Evolutionary conservation across 2,888 invertebrate species (phyloP), one percentile per base, ranked within the genome.

Genomic region (Amblyjoppa proteus): DNA sequence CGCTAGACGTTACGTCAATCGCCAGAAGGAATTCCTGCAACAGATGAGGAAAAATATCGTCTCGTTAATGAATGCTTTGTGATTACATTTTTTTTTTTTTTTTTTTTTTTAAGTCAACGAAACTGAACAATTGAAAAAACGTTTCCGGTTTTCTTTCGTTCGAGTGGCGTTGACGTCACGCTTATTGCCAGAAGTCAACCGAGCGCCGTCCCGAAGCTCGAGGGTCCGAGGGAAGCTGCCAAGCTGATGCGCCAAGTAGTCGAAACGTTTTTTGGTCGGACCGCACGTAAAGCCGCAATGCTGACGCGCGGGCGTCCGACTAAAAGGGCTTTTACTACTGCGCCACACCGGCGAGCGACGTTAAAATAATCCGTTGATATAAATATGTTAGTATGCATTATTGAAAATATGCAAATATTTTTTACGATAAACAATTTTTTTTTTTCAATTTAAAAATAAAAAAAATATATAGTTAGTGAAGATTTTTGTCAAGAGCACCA

Each of bases 1-100:
- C 99, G 93, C 98, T 98, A 90, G 98, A 98, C 90, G 99, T 99
- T 81, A 99, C 99, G 95, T 99, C 99, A 94, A 99, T 99, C 93
- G 99, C 99, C 94, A 99, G 96, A 93, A 99, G 96, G 95, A 99
- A 99, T 96, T 99, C 99, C 98, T 98, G 96, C 74, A 95, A 96
- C 95, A 95, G 58, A 28, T 4, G n/a, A 94, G 94, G 88, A 70
- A 88, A 77, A 68, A 28, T 61, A 4, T 9, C 13, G 16, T 20
- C 16, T 56, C n/a, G 31, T 38, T 20, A 38, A 76, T 45, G 6
- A 49, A 20, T 28, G 11, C 4, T 28, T 49, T 25, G 31, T 25
- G 28, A 61, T 25, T 9, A 56, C 56, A 20, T 20, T 20, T 20
- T 20, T 20, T 20, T 20, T 20, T 20, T 20, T 20, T 20, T 20